These are phyloP conservation scores for Cacatua alba DNA, from an alignment of 2,113 vertebrate species.

Conservation along the genomic window DNA sequence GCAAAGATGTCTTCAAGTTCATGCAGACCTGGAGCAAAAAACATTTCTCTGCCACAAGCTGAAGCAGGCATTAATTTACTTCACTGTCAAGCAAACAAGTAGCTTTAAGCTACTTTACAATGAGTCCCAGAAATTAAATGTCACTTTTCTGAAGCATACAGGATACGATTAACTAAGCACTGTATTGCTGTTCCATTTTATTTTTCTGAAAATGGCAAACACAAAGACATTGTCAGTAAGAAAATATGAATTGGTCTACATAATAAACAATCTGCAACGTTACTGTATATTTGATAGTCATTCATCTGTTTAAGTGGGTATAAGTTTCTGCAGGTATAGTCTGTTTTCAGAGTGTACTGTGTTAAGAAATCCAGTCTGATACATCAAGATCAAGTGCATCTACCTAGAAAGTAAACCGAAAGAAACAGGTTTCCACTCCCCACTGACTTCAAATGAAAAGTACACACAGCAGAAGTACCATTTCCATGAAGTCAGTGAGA, in stretches of 20 bases:
- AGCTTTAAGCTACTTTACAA: neutral
- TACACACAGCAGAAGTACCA: neutral
- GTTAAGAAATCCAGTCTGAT: neutral
- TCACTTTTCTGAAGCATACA: neutral
- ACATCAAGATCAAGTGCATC: neutral
- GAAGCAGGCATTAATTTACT: neutral
- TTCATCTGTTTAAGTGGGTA: neutral
- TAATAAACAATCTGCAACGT: neutral
- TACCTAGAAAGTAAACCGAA: slow-evolving; percentile 47
- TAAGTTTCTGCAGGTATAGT: neutral
- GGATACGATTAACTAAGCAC: neutral
- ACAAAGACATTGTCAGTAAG: neutral
- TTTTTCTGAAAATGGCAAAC: neutral
- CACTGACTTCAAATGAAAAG: neutral
- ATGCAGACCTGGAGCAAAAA: neutral
- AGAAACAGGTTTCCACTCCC: slow-evolving; percentile 1
- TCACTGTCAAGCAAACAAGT: slow-evolving; percentile 10
- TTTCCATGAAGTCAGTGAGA: slow-evolving; percentile 17
- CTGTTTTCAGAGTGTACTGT: neutral
- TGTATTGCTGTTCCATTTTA: neutral
- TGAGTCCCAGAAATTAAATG: neutral
- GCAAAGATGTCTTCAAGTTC: neutral
- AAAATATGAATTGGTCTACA: neutral
- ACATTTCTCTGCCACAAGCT: neutral
- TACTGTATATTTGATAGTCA: neutral